These are phyloP conservation scores for Pseudopleuronectes americanus DNA, from an alignment of 2,797 vertebrate genomes.

Conservation along the genomic window DNA sequence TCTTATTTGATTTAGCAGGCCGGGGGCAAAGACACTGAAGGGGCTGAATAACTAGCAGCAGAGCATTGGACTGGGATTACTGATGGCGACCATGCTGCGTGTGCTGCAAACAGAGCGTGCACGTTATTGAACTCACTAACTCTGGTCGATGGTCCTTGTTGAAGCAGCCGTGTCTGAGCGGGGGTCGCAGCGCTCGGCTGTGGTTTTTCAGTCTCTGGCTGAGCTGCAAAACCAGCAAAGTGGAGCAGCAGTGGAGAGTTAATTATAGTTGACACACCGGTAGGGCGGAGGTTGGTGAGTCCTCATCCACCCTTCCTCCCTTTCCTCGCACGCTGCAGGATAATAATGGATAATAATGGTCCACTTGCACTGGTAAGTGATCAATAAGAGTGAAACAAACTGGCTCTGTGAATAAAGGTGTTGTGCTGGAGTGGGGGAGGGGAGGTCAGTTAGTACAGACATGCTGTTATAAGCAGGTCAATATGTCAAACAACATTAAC, in stretches of 20 bases:
- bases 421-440: no score
- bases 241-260: constrained; percentile 62
- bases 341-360: constrained; percentile 2
- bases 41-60: no score
- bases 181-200: constrained; percentile 11
- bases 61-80: no score
- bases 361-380: constrained; percentile 18
- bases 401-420: not conserved
- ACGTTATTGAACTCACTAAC: not conserved
- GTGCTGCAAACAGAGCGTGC: constrained; percentile 3
- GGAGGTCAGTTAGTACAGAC: not conserved
- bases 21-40: not conserved
- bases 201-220: constrained; percentile 17
- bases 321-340: constrained; percentile 21
- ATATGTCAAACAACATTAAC: not conserved
- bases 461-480: not conserved
- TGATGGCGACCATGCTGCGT: not conserved
- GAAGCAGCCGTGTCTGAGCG: constrained; percentile 7
- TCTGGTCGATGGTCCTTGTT: constrained; percentile 13
- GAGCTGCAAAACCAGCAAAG: constrained; percentile 55
- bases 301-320: constrained; percentile 12
- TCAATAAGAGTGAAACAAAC: constrained; percentile 31
- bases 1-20: not conserved
- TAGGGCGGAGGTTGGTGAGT: not conserved
- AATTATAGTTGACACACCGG: constrained; percentile 63